A percentile compares a stretch with the other conserved stretches of the same genome.
Evolutionary conservation across 2,113 vertebrate genomes (phyloP).

Genomic region (Brienomyrus brachyistius): DNA sequence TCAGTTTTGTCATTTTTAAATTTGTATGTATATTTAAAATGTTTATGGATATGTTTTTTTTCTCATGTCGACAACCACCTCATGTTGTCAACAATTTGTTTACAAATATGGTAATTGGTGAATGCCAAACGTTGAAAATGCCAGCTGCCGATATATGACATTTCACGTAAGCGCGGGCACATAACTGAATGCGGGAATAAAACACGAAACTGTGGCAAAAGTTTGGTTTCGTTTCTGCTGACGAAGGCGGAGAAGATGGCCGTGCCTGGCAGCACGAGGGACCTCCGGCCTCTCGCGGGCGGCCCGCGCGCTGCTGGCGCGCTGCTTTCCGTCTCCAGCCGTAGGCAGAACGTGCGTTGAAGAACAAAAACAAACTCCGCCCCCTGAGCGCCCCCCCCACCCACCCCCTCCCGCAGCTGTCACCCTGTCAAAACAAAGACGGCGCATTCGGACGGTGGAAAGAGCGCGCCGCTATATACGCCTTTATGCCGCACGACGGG

Average conservation of each 20-base stretch:
- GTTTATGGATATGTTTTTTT: neutral
- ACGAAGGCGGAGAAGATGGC: neutral
- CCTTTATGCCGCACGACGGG: neutral
- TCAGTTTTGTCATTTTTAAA: neutral
- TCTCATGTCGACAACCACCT: neutral
- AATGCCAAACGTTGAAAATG: neutral
- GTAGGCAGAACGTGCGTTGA: slow-evolving; percentile 45
- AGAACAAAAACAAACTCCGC: slow-evolving; percentile 64
- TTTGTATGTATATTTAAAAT: neutral
- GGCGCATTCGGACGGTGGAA: slow-evolving; percentile 34
- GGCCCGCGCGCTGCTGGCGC: neutral
- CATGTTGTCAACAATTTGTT: neutral
- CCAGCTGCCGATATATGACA: neutral
- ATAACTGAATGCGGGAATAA: neutral
- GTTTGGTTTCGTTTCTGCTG: neutral
- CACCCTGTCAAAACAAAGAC: slow-evolving; percentile 84
- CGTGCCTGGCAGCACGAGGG: neutral
- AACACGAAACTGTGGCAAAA: neutral
- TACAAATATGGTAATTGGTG: neutral
- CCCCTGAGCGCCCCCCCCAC: slow-evolving; percentile 34
- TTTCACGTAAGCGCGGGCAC: neutral
- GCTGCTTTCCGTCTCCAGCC: slow-evolving; percentile 35
- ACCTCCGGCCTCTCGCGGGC: neutral
- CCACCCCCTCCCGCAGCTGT: slow-evolving; percentile 68
- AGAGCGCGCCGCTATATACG: slow-evolving; percentile 24